phyloP scores from a whole-genome alignment of 2,113 vertebrate genomes.

The Pandion haliaetus region DNA sequence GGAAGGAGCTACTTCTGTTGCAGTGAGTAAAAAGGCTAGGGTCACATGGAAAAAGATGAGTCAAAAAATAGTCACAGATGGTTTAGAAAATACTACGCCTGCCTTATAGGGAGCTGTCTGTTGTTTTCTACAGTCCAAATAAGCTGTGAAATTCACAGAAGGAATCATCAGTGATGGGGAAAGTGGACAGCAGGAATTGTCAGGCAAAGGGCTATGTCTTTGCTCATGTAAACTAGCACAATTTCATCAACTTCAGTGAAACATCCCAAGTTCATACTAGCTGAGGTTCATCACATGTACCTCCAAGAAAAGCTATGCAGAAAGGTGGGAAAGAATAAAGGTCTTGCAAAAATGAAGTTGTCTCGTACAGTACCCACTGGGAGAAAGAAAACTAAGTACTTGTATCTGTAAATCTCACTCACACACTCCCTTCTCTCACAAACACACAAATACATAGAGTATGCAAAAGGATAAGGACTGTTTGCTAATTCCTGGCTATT shows the following conservation, averaged over 20 bases:
- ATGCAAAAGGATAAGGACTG: not conserved
- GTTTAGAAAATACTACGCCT: not conserved
- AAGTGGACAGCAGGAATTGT: not conserved
- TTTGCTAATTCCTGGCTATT: not conserved
- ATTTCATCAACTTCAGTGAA: not conserved
- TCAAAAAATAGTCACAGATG: slow-evolving; percentile 28
- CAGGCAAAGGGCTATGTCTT: not conserved
- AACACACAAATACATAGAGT: not conserved
- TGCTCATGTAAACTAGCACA: not conserved
- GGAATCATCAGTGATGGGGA: not conserved
- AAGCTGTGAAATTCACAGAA: not conserved
- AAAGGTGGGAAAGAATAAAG: not conserved
- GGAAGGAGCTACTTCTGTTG: not conserved
- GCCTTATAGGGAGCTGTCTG: not conserved
- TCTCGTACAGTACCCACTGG: not conserved
- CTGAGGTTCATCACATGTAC: not conserved
- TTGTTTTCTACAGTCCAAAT: not conserved
- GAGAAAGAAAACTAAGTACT: not conserved
- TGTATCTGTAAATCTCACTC: not conserved
- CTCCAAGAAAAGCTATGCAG: not conserved
- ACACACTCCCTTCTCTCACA: not conserved
- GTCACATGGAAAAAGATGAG: not conserved
- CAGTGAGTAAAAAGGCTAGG: not conserved
- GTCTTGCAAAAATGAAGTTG: not conserved
- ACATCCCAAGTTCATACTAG: not conserved